A percentile compares a stretch with the other conserved stretches of the same genome.
These are phyloP conservation scores for Fulmarus glacialis DNA, from an alignment of 2,113 vertebrate genomes.

Conservation along the genomic window DNA sequence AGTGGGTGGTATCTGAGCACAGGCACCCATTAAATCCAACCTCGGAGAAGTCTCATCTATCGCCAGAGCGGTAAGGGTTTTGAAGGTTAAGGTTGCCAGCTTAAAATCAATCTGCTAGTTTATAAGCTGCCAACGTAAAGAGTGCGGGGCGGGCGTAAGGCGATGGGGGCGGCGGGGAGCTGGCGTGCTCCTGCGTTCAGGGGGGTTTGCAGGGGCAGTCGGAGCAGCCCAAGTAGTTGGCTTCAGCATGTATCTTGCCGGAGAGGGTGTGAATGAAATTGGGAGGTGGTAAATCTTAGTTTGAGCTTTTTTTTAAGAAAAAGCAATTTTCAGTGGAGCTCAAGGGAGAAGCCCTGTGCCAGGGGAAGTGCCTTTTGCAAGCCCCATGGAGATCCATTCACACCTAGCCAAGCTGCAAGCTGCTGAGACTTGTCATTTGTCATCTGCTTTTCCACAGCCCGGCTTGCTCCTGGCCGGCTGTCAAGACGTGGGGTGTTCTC, in stretches of 20 bases:
- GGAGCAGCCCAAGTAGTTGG: background rate
- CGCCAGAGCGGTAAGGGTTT: background rate
- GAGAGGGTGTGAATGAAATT: background rate
- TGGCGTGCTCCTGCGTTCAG: accelerated
- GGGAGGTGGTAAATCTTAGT: background rate
- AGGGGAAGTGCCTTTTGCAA: background rate
- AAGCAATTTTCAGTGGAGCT: background rate
- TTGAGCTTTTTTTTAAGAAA: no score
- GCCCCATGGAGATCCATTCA: background rate
- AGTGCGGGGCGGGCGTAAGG: background rate
- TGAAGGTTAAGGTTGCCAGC: background rate
- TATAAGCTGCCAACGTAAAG: slow-evolving; percentile 35
- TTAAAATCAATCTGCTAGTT: slow-evolving; percentile 1
- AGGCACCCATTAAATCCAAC: background rate
- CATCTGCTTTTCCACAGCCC: background rate
- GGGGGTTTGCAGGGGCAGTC: background rate
- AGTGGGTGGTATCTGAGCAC: background rate
- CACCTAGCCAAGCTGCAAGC: background rate
- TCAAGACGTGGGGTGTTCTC: accelerated
- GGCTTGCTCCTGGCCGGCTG: background rate
- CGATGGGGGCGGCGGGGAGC: accelerated
- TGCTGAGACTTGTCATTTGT: background rate
- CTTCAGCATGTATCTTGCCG: accelerated
- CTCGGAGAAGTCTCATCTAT: background rate
- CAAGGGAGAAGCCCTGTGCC: background rate